These are phyloP conservation scores for Enteromius anoplus DNA, from an alignment of 2,797 vertebrate species.

Conservation along the genomic window DNA sequence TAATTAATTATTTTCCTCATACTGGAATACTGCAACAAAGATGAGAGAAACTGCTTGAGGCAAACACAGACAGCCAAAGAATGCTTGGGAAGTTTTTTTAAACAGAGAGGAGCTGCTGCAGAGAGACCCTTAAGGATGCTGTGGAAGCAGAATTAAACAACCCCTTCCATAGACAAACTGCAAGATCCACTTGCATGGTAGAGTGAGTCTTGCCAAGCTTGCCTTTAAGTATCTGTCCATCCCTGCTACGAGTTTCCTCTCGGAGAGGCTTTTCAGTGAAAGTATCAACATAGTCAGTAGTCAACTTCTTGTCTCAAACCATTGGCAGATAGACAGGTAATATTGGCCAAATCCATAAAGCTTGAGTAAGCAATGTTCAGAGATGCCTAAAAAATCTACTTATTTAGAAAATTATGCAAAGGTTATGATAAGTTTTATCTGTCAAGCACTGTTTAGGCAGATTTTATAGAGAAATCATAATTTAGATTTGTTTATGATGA, in stretches of 20 bases:
- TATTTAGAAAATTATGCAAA: not conserved
- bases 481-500: too few species aligned
- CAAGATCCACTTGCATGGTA: not conserved
- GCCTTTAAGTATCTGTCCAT: not conserved
- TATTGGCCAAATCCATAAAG: not conserved
- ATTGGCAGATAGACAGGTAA: not conserved
- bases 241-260: not conserved
- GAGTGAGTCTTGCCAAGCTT: slow-evolving; percentile 2
- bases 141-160: slow-evolving; percentile 23
- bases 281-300: not conserved
- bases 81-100: slow-evolving; percentile 31
- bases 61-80: not conserved
- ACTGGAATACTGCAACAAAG: not conserved
- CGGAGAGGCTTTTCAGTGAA: slow-evolving; percentile 14
- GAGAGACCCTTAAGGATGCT: slow-evolving; percentile 17
- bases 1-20: not conserved
- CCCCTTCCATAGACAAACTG: not conserved
- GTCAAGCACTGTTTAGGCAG: too few species aligned
- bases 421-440: not conserved
- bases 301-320: not conserved
- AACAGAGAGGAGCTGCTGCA: slow-evolving; percentile 25
- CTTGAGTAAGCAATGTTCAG: not conserved
- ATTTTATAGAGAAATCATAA: too few species aligned
- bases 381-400: not conserved
- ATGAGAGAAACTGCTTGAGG: not conserved